These are phyloP conservation scores for Stenolophus ochropezus DNA, from an alignment of 2,888 invertebrate species.

Conservation along the genomic window DNA sequence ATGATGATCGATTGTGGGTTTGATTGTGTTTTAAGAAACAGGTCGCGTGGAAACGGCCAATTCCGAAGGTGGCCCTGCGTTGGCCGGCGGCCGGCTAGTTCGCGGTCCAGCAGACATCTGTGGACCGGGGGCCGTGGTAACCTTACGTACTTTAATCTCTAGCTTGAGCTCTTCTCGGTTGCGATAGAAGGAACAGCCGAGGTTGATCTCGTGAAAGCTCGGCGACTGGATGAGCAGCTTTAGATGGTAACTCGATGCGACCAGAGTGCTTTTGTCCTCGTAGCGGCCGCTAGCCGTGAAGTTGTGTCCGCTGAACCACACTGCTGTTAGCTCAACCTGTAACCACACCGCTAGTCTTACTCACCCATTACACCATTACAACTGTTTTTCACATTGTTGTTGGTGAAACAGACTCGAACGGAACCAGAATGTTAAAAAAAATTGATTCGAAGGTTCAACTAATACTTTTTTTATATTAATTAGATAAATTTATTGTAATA, in stretches of 20 bases:
- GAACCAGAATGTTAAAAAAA: too few species aligned
- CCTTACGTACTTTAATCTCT: constrained; percentile 77
- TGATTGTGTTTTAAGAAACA: constrained; percentile 34
- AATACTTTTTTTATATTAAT: too few species aligned
- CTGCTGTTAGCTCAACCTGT: constrained; percentile 81
- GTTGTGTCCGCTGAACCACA: constrained; percentile 88
- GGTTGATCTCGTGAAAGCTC: constrained; percentile 81
- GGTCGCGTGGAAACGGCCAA: constrained; percentile 22
- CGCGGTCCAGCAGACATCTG: constrained; percentile 31
- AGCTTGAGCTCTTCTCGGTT: constrained; percentile 82
- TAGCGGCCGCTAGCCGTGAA: constrained; percentile 83
- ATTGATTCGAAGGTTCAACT: too few species aligned
- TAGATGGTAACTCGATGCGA: constrained; percentile 79
- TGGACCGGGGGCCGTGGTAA: constrained; percentile 63
- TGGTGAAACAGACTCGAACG: too few species aligned
- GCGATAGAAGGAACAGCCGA: constrained; percentile 81
- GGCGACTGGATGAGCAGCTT: constrained; percentile 84
- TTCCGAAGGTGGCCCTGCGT: not conserved
- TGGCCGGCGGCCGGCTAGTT: not conserved
- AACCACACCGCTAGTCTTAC: constrained; percentile 28
- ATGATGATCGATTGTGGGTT: constrained; percentile 10
- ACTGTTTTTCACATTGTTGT: too few species aligned
- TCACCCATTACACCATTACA: too few species aligned
- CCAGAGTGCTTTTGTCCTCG: constrained; percentile 82
- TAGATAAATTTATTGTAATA: too few species aligned